Conservation (phyloP, 2,888 invertebrate species). For the Ophion obscuratus region DNA sequence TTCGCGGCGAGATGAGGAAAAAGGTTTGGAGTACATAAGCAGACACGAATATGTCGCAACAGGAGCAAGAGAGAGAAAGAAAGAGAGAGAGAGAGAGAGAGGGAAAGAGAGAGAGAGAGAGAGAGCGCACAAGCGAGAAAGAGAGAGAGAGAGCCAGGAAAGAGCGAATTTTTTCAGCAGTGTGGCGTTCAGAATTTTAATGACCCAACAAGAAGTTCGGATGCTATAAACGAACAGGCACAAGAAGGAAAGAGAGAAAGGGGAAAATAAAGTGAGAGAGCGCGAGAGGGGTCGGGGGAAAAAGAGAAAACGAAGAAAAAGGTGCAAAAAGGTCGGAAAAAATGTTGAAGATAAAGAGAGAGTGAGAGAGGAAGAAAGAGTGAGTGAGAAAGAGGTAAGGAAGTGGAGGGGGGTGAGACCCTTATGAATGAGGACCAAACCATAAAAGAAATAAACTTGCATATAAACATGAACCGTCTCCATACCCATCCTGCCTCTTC, state of each 20-base stretch:
- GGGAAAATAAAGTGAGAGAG: background rate
- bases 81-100: slow-evolving; percentile 52
- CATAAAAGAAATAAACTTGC: slow-evolving; percentile 74
- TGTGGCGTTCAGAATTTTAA: slow-evolving; percentile 76
- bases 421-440: slow-evolving; percentile 72
- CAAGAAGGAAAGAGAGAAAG: background rate
- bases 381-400: too few relatives aligned
- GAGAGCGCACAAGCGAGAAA: slow-evolving; percentile 45
- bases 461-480: slow-evolving; percentile 73
- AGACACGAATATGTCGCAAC: slow-evolving; percentile 22
- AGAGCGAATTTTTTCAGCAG: slow-evolving; percentile 75
- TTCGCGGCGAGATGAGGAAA: slow-evolving; percentile 46
- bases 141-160: slow-evolving; percentile 41
- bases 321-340: slow-evolving; percentile 20
- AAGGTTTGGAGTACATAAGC: slow-evolving; percentile 20
- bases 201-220: slow-evolving; percentile 67
- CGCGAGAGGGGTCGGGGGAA: slow-evolving; percentile 24
- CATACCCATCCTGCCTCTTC: slow-evolving; percentile 42
- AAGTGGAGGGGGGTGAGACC: slow-evolving; percentile 47
- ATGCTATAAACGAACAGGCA: slow-evolving; percentile 44
- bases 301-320: slow-evolving; percentile 26
- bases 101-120: slow-evolving; percentile 58
- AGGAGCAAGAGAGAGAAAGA: background rate
- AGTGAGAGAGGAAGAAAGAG: slow-evolving; percentile 21
- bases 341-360: slow-evolving; percentile 65